Base-by-base conservation (phyloP, 37 sponge, comb jelly and placozoan species). In the Aplysina aerophoba region DNA sequence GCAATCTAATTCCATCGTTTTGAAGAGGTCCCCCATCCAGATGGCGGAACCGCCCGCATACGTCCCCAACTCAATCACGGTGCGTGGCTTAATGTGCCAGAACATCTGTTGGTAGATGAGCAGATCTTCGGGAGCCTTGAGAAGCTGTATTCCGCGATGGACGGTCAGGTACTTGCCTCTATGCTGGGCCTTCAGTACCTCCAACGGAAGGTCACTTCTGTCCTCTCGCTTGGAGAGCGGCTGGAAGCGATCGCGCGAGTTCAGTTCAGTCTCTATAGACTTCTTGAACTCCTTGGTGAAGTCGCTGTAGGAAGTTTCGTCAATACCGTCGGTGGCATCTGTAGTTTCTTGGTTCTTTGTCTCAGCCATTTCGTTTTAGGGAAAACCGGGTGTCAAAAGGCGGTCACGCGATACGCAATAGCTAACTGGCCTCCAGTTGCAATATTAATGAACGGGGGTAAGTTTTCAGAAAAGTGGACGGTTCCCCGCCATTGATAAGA, bases 41-140 rank as follows among this genome's bases (percentile, higher is more conserved):
- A 91, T 16, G 25, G 92, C 86, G 72, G 84, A 63, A 20, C 87
- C 91, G 33, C 91, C 87, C n/a, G 40, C 39, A 24, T 74, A 90
- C 6, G 86, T 63, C 33, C 92, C 92, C 19, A 91, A 21, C 79
- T 91, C 92, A 36, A 91, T 81, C 15, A 91, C 83, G 16, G 85
- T 85, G 2, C 35, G 55, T 61, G 92, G 92, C n/a, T 55, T 59
- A 19, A 88, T 55, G 50, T 81, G 54, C 12, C 30, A 68, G 11
- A 91, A 55, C 41, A 91, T 50, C 73, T 91, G 84, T 22, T 88
- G 55, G 20, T 50, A 55, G 21, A 85, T 35, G 41, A 36, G 30
- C 36, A 71, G 38, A 27, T 89, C 90, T 13, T 81, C 62, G 0
- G 85, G 61, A 22, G 53, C 19, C 44, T 85, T 89, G 17, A 89